phyloP scores from a whole-genome alignment of 2,888 invertebrate species.

The Drosophila colorata region DNA sequence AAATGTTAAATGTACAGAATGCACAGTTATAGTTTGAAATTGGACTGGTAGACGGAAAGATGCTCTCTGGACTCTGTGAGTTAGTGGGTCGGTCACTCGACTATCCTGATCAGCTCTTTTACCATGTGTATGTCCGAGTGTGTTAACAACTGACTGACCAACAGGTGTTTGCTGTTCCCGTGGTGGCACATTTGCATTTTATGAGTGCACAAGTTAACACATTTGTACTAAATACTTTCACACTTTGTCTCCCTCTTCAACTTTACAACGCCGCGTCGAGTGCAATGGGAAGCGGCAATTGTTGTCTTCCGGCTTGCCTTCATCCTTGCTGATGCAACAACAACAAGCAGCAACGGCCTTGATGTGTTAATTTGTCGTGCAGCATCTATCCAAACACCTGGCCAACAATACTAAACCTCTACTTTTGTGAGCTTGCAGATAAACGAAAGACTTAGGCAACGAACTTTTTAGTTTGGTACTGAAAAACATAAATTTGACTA shows the following conservation, averaged over 20 bases:
- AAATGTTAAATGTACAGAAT: slow-evolving; percentile 34
- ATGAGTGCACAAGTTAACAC: slow-evolving; percentile 59
- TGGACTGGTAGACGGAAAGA: neutral
- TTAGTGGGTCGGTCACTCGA: slow-evolving; percentile 9
- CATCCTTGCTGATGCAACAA: slow-evolving; percentile 50
- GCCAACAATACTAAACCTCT: slow-evolving; percentile 24
- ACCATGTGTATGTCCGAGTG: slow-evolving; percentile 1
- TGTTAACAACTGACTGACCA: slow-evolving; percentile 45
- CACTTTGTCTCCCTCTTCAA: slow-evolving; percentile 51
- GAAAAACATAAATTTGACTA: slow-evolving; percentile 12
- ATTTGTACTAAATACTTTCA: slow-evolving; percentile 75
- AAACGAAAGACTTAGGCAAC: slow-evolving; percentile 65
- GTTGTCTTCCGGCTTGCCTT: slow-evolving; percentile 67
- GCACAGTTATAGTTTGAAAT: slow-evolving; percentile 3
- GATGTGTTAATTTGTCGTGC: slow-evolving; percentile 81
- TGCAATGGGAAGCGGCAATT: slow-evolving; percentile 52
- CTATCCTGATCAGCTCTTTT: slow-evolving; percentile 4
- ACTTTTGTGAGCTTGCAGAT: slow-evolving; percentile 13
- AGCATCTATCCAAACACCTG: slow-evolving; percentile 48
- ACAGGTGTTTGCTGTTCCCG: slow-evolving; percentile 69
- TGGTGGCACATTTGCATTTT: slow-evolving; percentile 34
- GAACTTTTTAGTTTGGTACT: slow-evolving; percentile 39
- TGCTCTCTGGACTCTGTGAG: neutral
- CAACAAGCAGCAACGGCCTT: slow-evolving; percentile 71
- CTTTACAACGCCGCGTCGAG: slow-evolving; percentile 1